Evolutionary conservation across 2,888 invertebrate genomes (phyloP), one percentile per base, ranked within the genome.

Genomic region (Rhagophthalmus giganteus): DNA sequence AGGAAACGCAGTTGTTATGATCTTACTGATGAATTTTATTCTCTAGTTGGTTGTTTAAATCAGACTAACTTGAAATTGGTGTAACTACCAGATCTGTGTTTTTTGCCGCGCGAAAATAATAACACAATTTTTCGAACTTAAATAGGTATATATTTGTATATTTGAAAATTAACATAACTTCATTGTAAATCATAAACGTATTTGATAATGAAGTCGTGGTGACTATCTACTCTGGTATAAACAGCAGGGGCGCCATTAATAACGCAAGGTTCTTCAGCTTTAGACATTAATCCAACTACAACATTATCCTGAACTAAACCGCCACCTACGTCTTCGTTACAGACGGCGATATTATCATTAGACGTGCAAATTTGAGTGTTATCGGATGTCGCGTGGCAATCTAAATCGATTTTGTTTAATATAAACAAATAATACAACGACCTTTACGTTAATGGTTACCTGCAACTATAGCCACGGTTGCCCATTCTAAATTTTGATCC

Each of bases 261-360:
- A 1, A 79, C 80, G 60, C 80, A 81, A 2, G 80, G 79, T 1
- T 72, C 67, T 1, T 75, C 65, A 1, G 80, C 79, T 79, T 80
- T 81, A 1, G 81, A 81, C 0, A 80, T 78, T 1, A 81, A 64
- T 9, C 81, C 81, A 8, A 80, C 59, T 25, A 79, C 59, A 2
- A 52, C 45, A 10, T 25, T 32, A 10, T 51, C 44, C 72, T 62
- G 71, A 13, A 77, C 72, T 5, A 81, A 65, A 0, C 81, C 80
- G 8, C 80, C 80, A 1, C 81, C 81, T 2, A 80, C 80, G 55
- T 81, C 81, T 6, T 81, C 80, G 26, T 66, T 74, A 58, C 80
- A 81, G 6, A 78, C 79, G 11, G 78, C 76, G 5, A 75, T 59
- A 0, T 77, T 12, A 11, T 15, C 31, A 10, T 9, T 1, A 3